phyloP scores from a whole-genome alignment of 2,797 vertebrate genomes.

The Malacoctenus gilli region DNA sequence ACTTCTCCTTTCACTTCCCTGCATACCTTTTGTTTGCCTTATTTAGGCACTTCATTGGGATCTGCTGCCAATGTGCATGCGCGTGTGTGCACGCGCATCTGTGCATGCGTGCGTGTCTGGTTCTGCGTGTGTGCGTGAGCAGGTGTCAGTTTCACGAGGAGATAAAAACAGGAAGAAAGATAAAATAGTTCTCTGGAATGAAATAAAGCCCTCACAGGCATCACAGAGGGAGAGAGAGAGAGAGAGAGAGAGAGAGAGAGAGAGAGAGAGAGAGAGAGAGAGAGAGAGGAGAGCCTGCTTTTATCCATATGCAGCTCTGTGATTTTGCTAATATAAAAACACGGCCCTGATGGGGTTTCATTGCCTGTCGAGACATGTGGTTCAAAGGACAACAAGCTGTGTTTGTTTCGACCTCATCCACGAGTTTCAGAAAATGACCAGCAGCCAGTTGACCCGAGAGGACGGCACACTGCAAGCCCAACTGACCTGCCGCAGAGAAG shows the following conservation, averaged over 20 bases:
- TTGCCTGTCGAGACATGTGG: too few species aligned
- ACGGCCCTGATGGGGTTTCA: neutral
- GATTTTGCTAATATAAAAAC: too few species aligned
- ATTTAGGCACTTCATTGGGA: conserved; percentile 83
- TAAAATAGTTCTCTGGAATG: conserved; percentile 68
- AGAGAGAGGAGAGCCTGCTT: conserved; percentile 26
- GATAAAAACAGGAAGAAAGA: conserved; percentile 78
- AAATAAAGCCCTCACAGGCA: conserved; percentile 62
- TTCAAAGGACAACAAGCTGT: too few species aligned
- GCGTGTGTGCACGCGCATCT: conserved; percentile 43
- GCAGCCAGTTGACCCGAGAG: too few species aligned
- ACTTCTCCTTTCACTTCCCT: conserved; percentile 90
- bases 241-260: too few species aligned
- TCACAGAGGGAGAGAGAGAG: too few species aligned
- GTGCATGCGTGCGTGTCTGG: conserved; percentile 23
- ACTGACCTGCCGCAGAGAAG: too few species aligned
- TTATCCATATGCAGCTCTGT: conserved; percentile 48
- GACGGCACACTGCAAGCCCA: too few species aligned
- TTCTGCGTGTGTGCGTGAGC: conserved; percentile 42
- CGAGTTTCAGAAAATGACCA: too few species aligned
- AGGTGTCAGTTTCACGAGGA: conserved; percentile 79
- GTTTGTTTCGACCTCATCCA: too few species aligned
- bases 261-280: too few species aligned
- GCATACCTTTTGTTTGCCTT: conserved; percentile 83
- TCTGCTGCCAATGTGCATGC: conserved; percentile 65